phyloP scores from a whole-genome alignment of 2,113 vertebrate genomes.

The Neodon shergylaensis region DNA sequence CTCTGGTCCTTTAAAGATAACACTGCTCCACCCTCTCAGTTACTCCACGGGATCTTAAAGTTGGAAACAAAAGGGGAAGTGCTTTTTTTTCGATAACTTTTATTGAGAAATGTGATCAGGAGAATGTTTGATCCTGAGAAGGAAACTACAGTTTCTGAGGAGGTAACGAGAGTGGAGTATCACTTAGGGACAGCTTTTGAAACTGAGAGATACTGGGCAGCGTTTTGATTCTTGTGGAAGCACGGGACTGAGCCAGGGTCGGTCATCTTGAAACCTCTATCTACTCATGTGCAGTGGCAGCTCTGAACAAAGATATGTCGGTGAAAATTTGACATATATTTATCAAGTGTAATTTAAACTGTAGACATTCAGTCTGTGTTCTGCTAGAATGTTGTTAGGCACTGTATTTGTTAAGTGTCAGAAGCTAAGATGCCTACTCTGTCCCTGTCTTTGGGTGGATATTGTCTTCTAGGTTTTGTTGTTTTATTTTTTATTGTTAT shows the following conservation, averaged over 20 bases:
- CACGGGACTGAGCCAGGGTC: not conserved
- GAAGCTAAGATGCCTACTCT: not conserved
- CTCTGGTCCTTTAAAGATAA: not conserved
- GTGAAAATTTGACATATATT: not conserved
- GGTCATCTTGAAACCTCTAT: constrained; percentile 26
- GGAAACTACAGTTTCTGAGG: not conserved
- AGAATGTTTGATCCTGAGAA: not conserved
- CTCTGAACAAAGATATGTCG: not conserved
- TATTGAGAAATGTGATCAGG: not conserved
- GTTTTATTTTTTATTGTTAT: too few species aligned
- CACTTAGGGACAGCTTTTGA: not conserved
- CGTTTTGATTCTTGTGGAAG: not conserved
- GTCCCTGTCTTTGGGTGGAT: not conserved
- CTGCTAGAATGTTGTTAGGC: not conserved
- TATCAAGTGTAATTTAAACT: constrained; percentile 16
- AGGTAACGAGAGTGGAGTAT: not conserved
- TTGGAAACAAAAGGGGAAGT: constrained; percentile 26
- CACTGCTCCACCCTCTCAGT: not conserved
- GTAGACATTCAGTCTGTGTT: not conserved
- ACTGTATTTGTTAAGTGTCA: not conserved
- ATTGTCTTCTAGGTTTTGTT: not conserved
- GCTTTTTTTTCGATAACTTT: not conserved
- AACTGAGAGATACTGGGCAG: not conserved
- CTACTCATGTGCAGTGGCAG: not conserved
- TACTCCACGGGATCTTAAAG: constrained; percentile 42